These are phyloP conservation scores for Microcaecilia unicolor DNA, from an alignment of 2,797 vertebrate species.

Conservation along the genomic window DNA sequence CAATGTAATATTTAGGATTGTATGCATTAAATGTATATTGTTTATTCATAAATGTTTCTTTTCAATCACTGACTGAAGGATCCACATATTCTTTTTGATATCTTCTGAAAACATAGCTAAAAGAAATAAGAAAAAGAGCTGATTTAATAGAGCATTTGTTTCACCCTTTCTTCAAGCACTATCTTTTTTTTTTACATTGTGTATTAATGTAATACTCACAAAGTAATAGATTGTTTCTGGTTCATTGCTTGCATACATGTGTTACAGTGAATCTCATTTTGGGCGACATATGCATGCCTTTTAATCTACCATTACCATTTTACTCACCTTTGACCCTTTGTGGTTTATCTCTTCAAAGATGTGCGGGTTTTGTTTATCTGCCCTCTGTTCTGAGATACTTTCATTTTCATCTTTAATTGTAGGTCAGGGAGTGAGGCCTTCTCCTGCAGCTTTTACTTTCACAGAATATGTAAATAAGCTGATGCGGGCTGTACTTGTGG, in stretches of 20 bases:
- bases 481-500: constrained; percentile 1
- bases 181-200: constrained; percentile 8
- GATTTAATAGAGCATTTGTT: too few relatives aligned
- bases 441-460: constrained; percentile 11
- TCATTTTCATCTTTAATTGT: constrained; percentile 30
- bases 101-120: too few relatives aligned
- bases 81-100: too few relatives aligned
- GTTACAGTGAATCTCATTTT: constrained; percentile 15
- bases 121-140: too few relatives aligned
- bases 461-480: constrained; percentile 19
- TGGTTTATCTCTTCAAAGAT: constrained; percentile 22
- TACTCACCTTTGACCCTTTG: constrained; percentile 9
- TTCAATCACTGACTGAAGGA: too few relatives aligned
- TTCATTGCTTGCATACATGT: background rate
- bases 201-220: constrained; percentile 8
- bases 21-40: too few relatives aligned
- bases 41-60: too few relatives aligned
- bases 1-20: too few relatives aligned
- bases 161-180: too few relatives aligned
- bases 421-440: constrained; percentile 17
- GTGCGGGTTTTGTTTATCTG: constrained; percentile 4
- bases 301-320: constrained; percentile 28
- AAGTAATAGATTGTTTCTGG: constrained; percentile 12
- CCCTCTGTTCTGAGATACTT: constrained; percentile 25
- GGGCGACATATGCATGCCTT: background rate